These are phyloP conservation scores for Sternotherus odoratus DNA, from an alignment of 2,797 vertebrate species.

Conservation along the genomic window DNA sequence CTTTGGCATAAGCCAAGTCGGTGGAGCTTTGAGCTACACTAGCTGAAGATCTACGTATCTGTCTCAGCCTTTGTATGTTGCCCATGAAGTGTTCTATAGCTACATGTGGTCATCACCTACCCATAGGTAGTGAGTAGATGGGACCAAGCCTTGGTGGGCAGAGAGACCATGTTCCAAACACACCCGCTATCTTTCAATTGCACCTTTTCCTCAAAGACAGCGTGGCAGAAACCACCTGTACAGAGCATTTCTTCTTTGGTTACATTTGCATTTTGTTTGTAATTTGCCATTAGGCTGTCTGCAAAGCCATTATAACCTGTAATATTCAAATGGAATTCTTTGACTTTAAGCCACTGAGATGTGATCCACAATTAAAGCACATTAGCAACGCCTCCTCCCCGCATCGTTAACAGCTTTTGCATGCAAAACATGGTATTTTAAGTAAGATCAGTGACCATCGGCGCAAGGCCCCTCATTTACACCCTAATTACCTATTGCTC, in stretches of 20 bases:
- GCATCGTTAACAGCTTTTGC: slow-evolving; percentile 46
- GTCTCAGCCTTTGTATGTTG: background rate
- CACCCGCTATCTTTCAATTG: rapidly evolving
- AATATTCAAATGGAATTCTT: slow-evolving; percentile 42
- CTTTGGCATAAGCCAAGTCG: background rate
- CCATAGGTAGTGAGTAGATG: rapidly evolving
- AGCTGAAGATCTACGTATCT: rapidly evolving
- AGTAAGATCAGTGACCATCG: slow-evolving; percentile 52
- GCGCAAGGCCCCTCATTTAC: slow-evolving; percentile 43
- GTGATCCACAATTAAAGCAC: slow-evolving; percentile 52
- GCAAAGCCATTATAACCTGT: slow-evolving; percentile 45
- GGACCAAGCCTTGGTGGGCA: slow-evolving; percentile 4
- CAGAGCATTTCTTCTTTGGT: background rate
- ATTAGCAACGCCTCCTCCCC: slow-evolving; percentile 42
- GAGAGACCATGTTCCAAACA: background rate
- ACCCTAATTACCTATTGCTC: slow-evolving; percentile 55
- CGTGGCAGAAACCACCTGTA: background rate
- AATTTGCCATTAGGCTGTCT: slow-evolving; percentile 35
- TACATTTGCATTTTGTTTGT: slow-evolving; percentile 43
- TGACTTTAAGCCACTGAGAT: slow-evolving; percentile 51
- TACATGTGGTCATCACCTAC: background rate
- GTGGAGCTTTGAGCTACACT: rapidly evolving
- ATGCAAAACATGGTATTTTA: slow-evolving; percentile 65
- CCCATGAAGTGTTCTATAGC: rapidly evolving
- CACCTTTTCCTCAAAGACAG: background rate